phyloP scores from a whole-genome alignment of 2,113 vertebrate species.

The Pomatostomus ruficeps region DNA sequence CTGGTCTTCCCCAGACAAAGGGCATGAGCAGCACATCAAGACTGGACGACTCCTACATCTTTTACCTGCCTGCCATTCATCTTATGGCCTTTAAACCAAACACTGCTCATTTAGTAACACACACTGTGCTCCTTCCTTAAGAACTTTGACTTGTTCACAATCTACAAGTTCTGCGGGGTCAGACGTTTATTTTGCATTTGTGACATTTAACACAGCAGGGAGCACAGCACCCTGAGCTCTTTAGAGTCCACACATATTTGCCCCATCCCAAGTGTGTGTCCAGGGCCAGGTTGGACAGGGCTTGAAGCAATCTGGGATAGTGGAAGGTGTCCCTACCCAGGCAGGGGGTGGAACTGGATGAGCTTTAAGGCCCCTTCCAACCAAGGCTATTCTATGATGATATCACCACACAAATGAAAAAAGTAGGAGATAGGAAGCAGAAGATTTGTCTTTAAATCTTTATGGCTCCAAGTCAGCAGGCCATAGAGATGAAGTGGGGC shows the following conservation, averaged over 20 bases:
- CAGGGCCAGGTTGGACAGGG: neutral
- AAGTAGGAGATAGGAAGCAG: neutral
- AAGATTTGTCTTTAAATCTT: neutral
- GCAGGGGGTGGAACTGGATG: neutral
- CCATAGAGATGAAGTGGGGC: rapidly evolving
- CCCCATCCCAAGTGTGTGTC: too few species aligned
- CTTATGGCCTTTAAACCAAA: neutral
- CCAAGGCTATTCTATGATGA: neutral
- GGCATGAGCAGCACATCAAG: neutral
- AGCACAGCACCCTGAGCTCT: neutral
- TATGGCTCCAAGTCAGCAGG: neutral
- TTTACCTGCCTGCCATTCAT: neutral
- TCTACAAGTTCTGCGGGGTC: neutral
- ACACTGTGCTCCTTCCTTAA: neutral
- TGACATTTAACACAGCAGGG: neutral
- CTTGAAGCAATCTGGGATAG: neutral
- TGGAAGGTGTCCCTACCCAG: neutral
- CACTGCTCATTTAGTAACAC: neutral
- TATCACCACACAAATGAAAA: neutral
- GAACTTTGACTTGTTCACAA: neutral
- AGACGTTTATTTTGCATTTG: neutral
- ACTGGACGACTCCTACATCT: neutral
- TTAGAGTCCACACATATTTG: neutral
- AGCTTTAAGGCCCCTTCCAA: neutral
- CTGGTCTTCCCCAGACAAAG: neutral